Evolutionary conservation across 2,113 vertebrate genomes (phyloP).

Genomic region (Capreolus pygargus): DNA sequence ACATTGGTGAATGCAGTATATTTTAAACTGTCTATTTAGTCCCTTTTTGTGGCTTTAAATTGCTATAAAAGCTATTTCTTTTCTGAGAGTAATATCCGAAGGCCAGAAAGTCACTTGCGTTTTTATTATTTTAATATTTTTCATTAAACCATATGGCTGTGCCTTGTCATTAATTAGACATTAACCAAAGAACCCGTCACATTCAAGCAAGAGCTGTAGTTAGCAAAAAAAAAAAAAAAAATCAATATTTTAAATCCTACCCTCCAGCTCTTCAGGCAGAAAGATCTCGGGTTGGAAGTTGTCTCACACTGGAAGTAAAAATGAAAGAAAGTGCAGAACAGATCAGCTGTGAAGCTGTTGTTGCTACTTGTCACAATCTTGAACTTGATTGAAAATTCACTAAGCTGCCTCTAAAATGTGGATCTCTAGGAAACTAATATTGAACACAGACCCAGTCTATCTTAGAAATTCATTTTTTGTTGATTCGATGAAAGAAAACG

Average conservation of each 20-base stretch:
- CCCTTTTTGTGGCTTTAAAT: neutral
- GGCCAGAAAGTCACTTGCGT: neutral
- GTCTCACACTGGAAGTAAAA: neutral
- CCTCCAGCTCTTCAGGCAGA: neutral
- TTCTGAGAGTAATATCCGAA: neutral
- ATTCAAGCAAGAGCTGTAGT: neutral
- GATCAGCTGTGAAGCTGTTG: neutral
- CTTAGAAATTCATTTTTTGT: neutral
- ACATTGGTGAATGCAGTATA: neutral
- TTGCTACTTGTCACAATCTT: neutral
- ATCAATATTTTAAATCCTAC: neutral
- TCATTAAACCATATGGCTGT: neutral
- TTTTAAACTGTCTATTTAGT: neutral
- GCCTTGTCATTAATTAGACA: constrained; percentile 28
- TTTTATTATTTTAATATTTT: constrained; percentile 45
- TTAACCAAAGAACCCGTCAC: neutral
- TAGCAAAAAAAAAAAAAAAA: neutral
- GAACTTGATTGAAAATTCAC: neutral
- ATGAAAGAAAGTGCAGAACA: neutral
- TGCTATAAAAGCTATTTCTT: neutral
- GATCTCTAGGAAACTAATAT: neutral
- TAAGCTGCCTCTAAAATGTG: neutral
- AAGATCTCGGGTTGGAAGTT: neutral
- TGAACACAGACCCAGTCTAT: neutral
- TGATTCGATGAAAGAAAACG: neutral